These are phyloP conservation scores for Rhynchotus rufescens DNA, from an alignment of 2,797 vertebrate species.

Conservation along the genomic window DNA sequence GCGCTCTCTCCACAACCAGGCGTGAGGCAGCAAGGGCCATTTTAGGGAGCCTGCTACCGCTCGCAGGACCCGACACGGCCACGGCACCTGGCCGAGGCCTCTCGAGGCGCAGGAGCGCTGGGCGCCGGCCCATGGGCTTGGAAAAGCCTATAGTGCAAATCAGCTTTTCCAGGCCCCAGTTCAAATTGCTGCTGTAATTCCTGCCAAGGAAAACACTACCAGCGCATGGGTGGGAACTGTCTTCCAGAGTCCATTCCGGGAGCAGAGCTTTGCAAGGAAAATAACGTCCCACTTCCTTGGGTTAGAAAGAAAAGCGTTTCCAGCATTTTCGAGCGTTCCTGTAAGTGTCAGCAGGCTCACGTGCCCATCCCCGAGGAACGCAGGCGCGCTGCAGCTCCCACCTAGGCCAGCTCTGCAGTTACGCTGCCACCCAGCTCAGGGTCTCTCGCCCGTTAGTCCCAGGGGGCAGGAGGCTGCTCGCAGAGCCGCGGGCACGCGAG, in stretches of 20 bases:
- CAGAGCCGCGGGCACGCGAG: neutral
- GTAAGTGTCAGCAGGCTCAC: neutral
- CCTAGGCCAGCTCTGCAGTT: neutral
- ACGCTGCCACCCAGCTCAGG: neutral
- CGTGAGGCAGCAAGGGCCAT: no score
- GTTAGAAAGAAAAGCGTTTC: constrained; percentile 43
- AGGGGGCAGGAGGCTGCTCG: constrained; percentile 51
- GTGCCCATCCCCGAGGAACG: neutral
- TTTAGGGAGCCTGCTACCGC: no score
- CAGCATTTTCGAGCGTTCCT: constrained; percentile 48
- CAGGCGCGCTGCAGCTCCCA: neutral
- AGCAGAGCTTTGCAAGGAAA: constrained; percentile 65
- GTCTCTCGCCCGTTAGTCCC: neutral
- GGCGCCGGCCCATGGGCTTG: neutral
- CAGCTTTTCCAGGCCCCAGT: constrained; percentile 73
- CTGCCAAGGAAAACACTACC: constrained; percentile 75
- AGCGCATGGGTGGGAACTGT: constrained; percentile 64
- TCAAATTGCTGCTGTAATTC: constrained; percentile 39
- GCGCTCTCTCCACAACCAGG: no score
- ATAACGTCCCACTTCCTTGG: constrained; percentile 69
- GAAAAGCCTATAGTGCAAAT: constrained; percentile 68
- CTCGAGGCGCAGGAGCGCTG: no score
- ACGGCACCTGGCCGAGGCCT: no score
- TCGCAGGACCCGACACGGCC: no score
- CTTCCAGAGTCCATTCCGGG: constrained; percentile 58